Evolutionary conservation across 2,888 invertebrate species (phyloP).

Genomic region (Brassicogethes aeneus): DNA sequence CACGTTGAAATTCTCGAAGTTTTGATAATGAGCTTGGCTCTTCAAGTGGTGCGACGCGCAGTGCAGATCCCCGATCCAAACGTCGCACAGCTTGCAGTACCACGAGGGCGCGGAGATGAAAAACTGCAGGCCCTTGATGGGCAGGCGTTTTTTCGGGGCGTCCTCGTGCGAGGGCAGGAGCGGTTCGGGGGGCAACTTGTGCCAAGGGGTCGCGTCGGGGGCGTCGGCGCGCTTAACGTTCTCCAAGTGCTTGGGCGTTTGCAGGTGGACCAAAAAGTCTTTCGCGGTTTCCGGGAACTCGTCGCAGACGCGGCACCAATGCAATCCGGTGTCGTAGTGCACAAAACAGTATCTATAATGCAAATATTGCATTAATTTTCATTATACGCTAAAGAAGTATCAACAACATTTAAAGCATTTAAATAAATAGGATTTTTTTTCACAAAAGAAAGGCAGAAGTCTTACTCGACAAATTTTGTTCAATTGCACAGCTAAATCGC

Average conservation of each 20-base stretch:
- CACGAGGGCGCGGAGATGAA: constrained; percentile 80
- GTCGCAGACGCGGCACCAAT: constrained; percentile 83
- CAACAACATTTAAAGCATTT: no score
- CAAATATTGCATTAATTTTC: no score
- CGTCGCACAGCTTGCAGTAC: constrained; percentile 82
- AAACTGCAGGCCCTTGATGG: constrained; percentile 80
- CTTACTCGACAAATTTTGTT: no score
- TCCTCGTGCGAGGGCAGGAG: constrained; percentile 62
- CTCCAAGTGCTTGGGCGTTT: constrained; percentile 67
- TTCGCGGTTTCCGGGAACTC: constrained; percentile 81
- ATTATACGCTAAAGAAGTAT: not conserved
- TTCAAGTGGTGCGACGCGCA: constrained; percentile 82
- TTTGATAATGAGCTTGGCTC: constrained; percentile 67
- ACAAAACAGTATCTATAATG: constrained; percentile 68
- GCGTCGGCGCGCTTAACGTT: constrained; percentile 48
- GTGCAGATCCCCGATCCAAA: constrained; percentile 83
- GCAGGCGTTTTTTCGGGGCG: constrained; percentile 67
- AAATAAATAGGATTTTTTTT: no score
- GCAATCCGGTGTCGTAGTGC: constrained; percentile 83
- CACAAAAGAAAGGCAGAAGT: no score
- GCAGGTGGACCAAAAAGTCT: constrained; percentile 76
- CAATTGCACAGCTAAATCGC: no score
- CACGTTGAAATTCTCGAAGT: constrained; percentile 73
- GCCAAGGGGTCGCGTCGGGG: constrained; percentile 71
- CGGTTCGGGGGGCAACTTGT: constrained; percentile 50